These are phyloP conservation scores for Platypus cylindrus DNA, from an alignment of 2,888 invertebrate species.

Conservation along the genomic window DNA sequence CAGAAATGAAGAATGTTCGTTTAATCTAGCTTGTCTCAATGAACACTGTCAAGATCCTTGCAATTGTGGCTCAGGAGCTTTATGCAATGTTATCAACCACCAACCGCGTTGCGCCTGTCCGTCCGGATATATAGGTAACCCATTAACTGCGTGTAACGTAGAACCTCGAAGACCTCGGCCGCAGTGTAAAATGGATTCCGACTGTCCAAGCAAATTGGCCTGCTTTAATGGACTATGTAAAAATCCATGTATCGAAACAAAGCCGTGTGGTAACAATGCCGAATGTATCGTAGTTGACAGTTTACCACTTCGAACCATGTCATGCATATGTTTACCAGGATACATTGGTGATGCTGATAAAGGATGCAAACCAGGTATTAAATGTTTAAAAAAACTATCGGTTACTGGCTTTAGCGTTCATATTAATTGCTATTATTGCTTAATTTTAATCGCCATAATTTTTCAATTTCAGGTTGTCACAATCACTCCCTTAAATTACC, in stretches of 20 bases:
- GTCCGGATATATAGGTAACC: conserved; percentile 69
- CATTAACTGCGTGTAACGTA: conserved; percentile 50
- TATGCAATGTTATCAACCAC: conserved; percentile 68
- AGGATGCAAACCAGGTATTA: conserved; percentile 69
- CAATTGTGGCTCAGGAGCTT: conserved; percentile 63
- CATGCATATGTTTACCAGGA: conserved; percentile 73
- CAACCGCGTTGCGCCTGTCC: conserved; percentile 68
- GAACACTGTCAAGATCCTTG: conserved; percentile 76
- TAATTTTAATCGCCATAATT: conserved; percentile 3
- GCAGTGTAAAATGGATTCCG: conserved; percentile 67
- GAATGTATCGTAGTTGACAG: conserved; percentile 77
- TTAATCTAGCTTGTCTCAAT: conserved; percentile 64
- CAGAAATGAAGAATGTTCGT: conserved; percentile 62
- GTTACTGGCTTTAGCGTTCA: background rate
- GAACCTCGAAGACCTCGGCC: conserved; percentile 42
- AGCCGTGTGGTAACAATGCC: conserved; percentile 70
- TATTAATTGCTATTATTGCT: background rate
- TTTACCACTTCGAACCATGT: conserved; percentile 74
- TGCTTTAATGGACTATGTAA: conserved; percentile 69
- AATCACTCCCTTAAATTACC: too few species aligned
- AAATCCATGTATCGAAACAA: conserved; percentile 65
- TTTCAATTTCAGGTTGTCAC: conserved; percentile 12
- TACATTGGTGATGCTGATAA: conserved; percentile 77
- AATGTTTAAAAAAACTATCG: background rate
- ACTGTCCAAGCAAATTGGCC: conserved; percentile 74